Percentiles rank a stretch among this genome's conserved stretches.
Conservation (phyloP, 2,113 vertebrate genomes). For the Nothobranchius furzeri region DNA sequence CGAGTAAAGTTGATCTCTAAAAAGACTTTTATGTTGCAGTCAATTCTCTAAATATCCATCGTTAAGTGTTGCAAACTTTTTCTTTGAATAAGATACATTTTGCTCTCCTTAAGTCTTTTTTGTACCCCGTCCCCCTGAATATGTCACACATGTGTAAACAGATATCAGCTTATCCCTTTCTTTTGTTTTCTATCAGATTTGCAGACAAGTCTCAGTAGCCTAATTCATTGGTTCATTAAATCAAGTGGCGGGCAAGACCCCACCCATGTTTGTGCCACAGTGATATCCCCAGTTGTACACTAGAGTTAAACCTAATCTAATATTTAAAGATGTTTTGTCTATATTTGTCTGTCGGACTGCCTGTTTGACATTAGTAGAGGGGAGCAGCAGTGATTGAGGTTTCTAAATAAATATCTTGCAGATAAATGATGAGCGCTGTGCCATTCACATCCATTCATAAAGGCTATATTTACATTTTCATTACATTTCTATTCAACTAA, state of each 20-base stretch:
- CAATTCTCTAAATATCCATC: slow-evolving; percentile 49
- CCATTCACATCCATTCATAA: background rate
- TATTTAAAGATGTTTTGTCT: slow-evolving; percentile 41
- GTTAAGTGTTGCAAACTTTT: slow-evolving; percentile 36
- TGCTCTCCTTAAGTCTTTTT: slow-evolving; percentile 20
- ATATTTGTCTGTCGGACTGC: slow-evolving; percentile 15
- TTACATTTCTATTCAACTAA: slow-evolving; percentile 11
- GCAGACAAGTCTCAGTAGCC: slow-evolving; percentile 16
- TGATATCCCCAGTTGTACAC: slow-evolving; percentile 22
- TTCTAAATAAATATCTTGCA: slow-evolving; percentile 41
- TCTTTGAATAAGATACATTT: slow-evolving; percentile 1
- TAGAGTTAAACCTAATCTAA: slow-evolving; percentile 40
- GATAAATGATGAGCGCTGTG: slow-evolving; percentile 1
- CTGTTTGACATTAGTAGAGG: background rate
- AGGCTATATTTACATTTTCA: slow-evolving; percentile 32
- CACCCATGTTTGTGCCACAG: slow-evolving; percentile 45
- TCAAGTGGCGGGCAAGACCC: slow-evolving; percentile 18
- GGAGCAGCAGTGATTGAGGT: background rate
- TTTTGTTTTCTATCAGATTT: slow-evolving; percentile 10
- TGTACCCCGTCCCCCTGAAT: background rate
- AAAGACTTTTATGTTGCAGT: slow-evolving; percentile 5
- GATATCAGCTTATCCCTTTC: background rate
- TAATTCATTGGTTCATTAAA: slow-evolving; percentile 49
- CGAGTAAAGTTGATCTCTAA: background rate
- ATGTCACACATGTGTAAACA: background rate